Evolutionary conservation across 1,140 invertebrate species (phyloP).

Genomic region (Neuroterus valhalla): DNA sequence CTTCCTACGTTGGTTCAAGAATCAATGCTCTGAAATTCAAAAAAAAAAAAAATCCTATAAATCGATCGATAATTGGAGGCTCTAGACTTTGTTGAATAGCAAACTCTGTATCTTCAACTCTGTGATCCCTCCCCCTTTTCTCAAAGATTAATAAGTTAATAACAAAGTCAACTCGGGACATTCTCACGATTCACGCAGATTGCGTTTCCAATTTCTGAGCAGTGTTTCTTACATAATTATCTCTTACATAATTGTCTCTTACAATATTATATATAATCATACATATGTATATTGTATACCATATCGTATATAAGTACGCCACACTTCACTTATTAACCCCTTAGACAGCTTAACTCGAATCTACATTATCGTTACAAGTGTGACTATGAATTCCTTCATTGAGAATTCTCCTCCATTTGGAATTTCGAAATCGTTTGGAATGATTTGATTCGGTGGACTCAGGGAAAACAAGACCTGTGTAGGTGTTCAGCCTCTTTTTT

Average conservation of each 20-base stretch:
- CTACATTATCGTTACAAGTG: neutral
- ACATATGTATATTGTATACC: conserved; percentile 24
- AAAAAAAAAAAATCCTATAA: neutral
- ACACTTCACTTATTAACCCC: neutral
- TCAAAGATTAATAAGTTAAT: conserved; percentile 27
- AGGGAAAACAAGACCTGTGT: no score
- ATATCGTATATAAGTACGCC: conserved; percentile 17
- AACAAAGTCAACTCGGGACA: conserved; percentile 11
- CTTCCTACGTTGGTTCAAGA: no score
- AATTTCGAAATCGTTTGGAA: no score
- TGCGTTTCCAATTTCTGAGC: conserved; percentile 55
- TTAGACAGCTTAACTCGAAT: conserved; percentile 7
- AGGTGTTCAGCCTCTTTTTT: neutral
- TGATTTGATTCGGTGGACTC: no score
- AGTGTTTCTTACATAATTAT: conserved; percentile 53
- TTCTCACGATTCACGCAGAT: conserved; percentile 38
- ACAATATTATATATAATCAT: conserved; percentile 13
- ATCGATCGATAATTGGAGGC: neutral
- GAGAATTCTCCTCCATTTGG: no score
- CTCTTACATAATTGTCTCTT: conserved; percentile 37
- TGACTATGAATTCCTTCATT: neutral
- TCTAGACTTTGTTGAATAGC: neutral
- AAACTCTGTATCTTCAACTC: no score
- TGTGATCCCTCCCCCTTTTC: no score
- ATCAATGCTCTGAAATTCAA: no score